Base-by-base conservation (phyloP, 2,113 vertebrate genomes). In the Engraulis encrasicolus region DNA sequence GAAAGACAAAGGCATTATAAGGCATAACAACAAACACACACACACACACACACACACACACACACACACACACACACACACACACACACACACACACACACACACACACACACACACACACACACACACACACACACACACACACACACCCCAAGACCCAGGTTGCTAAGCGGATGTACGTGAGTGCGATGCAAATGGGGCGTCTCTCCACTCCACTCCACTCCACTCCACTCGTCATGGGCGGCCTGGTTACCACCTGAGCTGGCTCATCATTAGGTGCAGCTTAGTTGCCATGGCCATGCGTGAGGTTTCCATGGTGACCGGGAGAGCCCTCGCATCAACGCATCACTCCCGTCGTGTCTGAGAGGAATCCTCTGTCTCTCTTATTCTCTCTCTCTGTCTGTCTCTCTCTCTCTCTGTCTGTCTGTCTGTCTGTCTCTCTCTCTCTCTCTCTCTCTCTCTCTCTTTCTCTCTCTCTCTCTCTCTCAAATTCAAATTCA, bases 271-370 rank as follows among this genome's bases (percentile, higher is more conserved):
- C 58, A n/a, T 82, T 34, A 78, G 80, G 49, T 36, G 48, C 66
- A 80, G 77, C 82, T 79, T 83, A 58, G 85, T 83, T 83, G 85
- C 82, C 81, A 86, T 80, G 85, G 50, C 80, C 19, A 34, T 81
- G 78, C 79, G 78, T 50, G 34, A 58, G 49, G 85, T 83, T 86
- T 58, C 82, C 83, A 81, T 77, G 85, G 78, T 37, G 50, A 78
- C 34, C n/a, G 58, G 58, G n/a, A 66, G 58, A 66, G 12, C 23
- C 58, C 58, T 66, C 27, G 23, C 58, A 66, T 66, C 58, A 66
- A 37, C 49, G 48, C 19, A n/a, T n/a, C 61, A 52, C 78, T 20
- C 77, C 66, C 20, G 45, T 36, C 23, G 45, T 54, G 23, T 31
- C 58, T 31, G n/a, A 31, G 23, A 66, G 58, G n/a, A 66, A 66